Conservation (phyloP, 1,140 invertebrate genomes). For the Cotesia chilonis region DNA sequence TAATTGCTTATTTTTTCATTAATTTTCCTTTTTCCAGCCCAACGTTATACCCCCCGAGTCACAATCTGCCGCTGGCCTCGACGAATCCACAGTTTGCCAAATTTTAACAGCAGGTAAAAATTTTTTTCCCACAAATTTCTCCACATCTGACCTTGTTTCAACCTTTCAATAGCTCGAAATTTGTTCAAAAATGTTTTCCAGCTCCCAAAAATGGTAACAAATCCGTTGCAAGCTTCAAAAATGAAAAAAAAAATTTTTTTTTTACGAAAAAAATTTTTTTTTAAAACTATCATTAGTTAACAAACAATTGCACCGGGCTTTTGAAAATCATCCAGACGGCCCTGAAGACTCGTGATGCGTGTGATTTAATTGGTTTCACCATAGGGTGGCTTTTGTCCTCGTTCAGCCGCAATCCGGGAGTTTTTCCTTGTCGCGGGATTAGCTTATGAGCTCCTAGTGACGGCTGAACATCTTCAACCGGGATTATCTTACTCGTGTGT, state of each 20-base stretch:
- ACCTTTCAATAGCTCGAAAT: too few relatives aligned
- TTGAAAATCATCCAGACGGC: conserved; percentile 50
- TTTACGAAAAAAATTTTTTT: conserved; percentile 2
- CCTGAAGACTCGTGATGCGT: conserved; percentile 55
- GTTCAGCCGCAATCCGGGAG: conserved; percentile 53
- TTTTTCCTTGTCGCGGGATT: conserved; percentile 53
- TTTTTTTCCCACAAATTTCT: too few relatives aligned
- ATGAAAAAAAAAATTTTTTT: background rate
- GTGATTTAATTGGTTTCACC: conserved; percentile 60
- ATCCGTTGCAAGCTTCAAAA: too few relatives aligned
- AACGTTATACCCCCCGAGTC: too few relatives aligned
- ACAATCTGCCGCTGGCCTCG: too few relatives aligned
- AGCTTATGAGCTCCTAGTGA: conserved; percentile 42
- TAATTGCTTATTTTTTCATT: background rate
- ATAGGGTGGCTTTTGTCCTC: conserved; percentile 58
- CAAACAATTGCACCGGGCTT: conserved; percentile 8
- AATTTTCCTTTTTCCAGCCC: conserved; percentile 2
- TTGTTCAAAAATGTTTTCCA: background rate
- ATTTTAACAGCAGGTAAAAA: background rate
- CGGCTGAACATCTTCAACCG: conserved; percentile 19
- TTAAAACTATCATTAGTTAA: conserved; percentile 7
- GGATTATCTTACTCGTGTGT: background rate
- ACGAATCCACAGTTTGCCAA: background rate
- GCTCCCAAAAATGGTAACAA: too few relatives aligned
- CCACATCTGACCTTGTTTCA: too few relatives aligned